phyloP scores from a whole-genome alignment of 2,888 invertebrate genomes.

The Embidobia sp. region DNA sequence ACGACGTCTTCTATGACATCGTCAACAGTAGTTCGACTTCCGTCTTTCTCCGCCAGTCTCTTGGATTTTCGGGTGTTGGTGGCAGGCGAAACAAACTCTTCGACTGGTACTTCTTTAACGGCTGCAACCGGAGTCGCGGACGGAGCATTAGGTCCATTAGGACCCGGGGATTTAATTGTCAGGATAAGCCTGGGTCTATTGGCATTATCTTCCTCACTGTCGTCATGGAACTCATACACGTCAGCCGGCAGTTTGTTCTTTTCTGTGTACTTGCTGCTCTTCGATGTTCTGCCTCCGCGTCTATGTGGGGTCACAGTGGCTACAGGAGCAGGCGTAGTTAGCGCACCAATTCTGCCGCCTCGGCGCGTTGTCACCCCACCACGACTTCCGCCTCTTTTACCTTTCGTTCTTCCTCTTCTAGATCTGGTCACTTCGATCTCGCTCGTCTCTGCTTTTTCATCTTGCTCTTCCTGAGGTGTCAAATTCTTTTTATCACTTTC shows the following conservation, averaged over 20 bases:
- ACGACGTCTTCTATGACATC: slow-evolving; percentile 95
- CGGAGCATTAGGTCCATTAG: slow-evolving; percentile 79
- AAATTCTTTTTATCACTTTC: slow-evolving; percentile 75
- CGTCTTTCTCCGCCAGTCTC: slow-evolving; percentile 90
- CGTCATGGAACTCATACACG: slow-evolving; percentile 95
- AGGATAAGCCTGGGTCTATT: slow-evolving; percentile 89
- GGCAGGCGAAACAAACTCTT: slow-evolving; percentile 84
- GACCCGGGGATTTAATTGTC: slow-evolving; percentile 89
- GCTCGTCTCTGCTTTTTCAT: slow-evolving; percentile 78
- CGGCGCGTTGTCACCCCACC: slow-evolving; percentile 85
- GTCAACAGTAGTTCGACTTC: slow-evolving; percentile 89
- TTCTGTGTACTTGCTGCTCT: slow-evolving; percentile 80
- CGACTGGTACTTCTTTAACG: slow-evolving; percentile 83
- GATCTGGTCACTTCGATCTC: slow-evolving; percentile 68
- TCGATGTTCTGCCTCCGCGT: slow-evolving; percentile 81
- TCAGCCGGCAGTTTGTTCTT: slow-evolving; percentile 86
- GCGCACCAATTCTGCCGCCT: slow-evolving; percentile 77
- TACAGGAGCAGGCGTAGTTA: not conserved
- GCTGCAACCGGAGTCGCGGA: slow-evolving; percentile 80
- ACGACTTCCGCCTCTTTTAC: slow-evolving; percentile 75
- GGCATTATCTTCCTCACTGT: slow-evolving; percentile 88
- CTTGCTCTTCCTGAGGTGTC: slow-evolving; percentile 78
- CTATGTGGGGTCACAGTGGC: slow-evolving; percentile 60
- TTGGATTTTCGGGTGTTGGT: slow-evolving; percentile 90
- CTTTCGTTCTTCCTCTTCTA: slow-evolving; percentile 80